These are phyloP conservation scores for Clitarchus hookeri DNA, from an alignment of 2,888 invertebrate species.

Conservation along the genomic window DNA sequence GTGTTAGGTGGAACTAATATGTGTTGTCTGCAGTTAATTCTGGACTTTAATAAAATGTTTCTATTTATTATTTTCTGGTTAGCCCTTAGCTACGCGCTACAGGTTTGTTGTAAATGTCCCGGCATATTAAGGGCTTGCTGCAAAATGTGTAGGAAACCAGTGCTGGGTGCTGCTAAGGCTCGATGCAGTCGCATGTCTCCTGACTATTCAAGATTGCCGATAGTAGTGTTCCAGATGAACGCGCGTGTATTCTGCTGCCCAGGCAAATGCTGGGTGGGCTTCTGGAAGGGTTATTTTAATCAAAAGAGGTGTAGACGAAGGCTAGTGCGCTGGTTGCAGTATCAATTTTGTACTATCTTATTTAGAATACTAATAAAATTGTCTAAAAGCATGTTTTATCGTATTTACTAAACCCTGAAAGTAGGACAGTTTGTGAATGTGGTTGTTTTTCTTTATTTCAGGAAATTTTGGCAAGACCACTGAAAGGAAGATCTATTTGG, in stretches of 20 bases:
- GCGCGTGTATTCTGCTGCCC: conserved; percentile 56
- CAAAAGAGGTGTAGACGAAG: conserved; percentile 68
- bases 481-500: conserved; percentile 53
- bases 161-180: background rate
- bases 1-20: background rate
- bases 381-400: conserved; percentile 37
- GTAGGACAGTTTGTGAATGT: conserved; percentile 28
- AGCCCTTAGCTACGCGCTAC: background rate
- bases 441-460: conserved; percentile 54
- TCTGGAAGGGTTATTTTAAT: conserved; percentile 82
- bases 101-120: background rate
- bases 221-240: conserved; percentile 30
- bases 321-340: conserved; percentile 34
- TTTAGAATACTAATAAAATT: conserved; percentile 43
- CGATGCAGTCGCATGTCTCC: conserved; percentile 19
- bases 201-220: background rate
- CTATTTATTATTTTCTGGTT: conserved; percentile 18
- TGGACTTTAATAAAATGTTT: conserved; percentile 32
- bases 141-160: background rate
- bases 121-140: background rate
- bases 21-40: conserved; percentile 29
- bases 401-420: conserved; percentile 30
- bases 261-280: conserved; percentile 76
- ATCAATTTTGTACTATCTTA: conserved; percentile 42
- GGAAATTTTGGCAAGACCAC: conserved; percentile 52